Base-by-base conservation (phyloP, 1,140 invertebrate species). In the Frieseomelitta varia region DNA sequence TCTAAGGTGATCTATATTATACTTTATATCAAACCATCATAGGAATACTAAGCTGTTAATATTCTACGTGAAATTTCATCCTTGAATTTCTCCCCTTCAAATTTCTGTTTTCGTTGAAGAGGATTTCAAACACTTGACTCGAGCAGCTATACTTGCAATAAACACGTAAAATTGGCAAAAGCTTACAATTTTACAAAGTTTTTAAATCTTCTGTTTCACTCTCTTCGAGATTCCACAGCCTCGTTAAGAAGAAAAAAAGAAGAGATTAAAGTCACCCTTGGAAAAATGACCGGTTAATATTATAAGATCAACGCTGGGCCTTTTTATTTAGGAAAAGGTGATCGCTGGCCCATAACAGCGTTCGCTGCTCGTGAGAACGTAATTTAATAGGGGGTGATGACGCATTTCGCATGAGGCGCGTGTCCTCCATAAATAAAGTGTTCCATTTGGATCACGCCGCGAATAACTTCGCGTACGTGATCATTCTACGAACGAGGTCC, bases 381-480 rank as follows among this genome's bases (percentile, higher is more conserved):
- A 69, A 83, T 63, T 83, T 79, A 83, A 83, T 53, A 71, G 55
- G 24, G 8, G 39, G 14, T 55, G 75, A 69, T 79, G 65, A 83
- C 75, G 81, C 27, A 83, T 83, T 83, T 79, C 65, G 81, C 75
- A 47, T 61, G 55, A 79, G 39, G 75, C 75, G 81, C 81, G 61
- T 78, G 67, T 79, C 55, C 11, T 14, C 24, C 74, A 39, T 71
- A 78, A 83, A 79, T 78, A 83, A 65, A 53, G 75, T 55, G 67
- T 14, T 61, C 63, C 65, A 76, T 83, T 68, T 79, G 75, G 75
- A 65, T 56, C 81, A 53, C 21, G 63, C 53, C 21, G 10, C 67
- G 81, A 83, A 79, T 79, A 83, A 83, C 81, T 79, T 71, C 65
- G 53, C 39, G 65, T 79, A 83, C 81, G 81, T 79, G 81, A 83